Evolutionary conservation across 1,140 invertebrate species (phyloP).

Genomic region (Trichonephila clavipes): DNA sequence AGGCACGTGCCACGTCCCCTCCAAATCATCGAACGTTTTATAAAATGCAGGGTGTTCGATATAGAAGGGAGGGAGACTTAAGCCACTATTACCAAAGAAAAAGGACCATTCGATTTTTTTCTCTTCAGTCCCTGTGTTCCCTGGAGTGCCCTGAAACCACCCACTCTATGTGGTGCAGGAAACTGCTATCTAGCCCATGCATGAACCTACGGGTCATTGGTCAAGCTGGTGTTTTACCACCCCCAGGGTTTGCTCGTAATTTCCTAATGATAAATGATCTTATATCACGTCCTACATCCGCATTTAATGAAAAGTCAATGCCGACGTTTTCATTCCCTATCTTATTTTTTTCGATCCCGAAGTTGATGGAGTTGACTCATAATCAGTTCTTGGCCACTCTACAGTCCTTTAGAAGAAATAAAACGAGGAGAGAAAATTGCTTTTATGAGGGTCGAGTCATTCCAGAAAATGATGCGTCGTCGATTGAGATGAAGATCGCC

Average conservation of each 20-base stretch:
- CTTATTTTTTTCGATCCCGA: background rate
- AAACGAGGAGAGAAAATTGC: no score
- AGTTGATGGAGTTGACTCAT: constrained; percentile 24
- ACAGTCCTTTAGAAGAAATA: no score
- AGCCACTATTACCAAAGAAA: background rate
- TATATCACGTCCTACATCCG: constrained; percentile 14
- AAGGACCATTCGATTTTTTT: background rate
- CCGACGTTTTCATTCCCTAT: constrained; percentile 1
- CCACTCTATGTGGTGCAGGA: background rate
- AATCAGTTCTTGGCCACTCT: background rate
- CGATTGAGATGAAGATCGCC: no score
- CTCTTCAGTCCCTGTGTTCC: background rate
- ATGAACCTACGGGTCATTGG: constrained; percentile 59
- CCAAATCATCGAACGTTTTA: background rate
- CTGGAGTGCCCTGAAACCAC: constrained; percentile 38
- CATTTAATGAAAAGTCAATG: constrained; percentile 39
- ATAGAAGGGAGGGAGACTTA: background rate
- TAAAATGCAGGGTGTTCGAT: no score
- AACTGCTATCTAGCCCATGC: constrained; percentile 40
- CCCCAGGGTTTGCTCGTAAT: constrained; percentile 27
- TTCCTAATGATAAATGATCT: constrained; percentile 60
- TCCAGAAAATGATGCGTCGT: no score
- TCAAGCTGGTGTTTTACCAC: constrained; percentile 49
- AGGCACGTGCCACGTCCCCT: no score
- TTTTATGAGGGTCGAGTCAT: no score